A percentile compares a stretch with the other conserved stretches of the same genome.
These are phyloP conservation scores for Malurus cyaneus DNA, from an alignment of 2,113 vertebrate species.

Conservation along the genomic window DNA sequence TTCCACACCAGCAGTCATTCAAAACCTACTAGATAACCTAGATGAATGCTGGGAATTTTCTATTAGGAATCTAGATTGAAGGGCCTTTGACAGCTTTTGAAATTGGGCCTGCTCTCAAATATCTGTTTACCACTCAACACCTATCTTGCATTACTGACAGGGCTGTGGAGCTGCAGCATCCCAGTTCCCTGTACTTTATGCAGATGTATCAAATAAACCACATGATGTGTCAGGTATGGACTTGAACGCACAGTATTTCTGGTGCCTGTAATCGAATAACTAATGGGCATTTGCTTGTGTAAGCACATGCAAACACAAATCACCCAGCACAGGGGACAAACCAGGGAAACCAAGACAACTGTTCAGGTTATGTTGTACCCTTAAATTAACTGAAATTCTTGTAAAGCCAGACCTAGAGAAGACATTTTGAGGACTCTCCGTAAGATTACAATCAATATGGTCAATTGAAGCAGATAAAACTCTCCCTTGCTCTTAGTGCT, in stretches of 20 bases:
- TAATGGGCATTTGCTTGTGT: rapidly evolving
- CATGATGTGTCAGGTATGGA: not conserved
- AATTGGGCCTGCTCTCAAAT: not conserved
- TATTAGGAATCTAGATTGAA: not conserved
- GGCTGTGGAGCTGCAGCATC: not conserved
- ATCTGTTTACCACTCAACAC: not conserved
- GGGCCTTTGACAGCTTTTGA: not conserved
- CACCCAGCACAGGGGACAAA: not conserved
- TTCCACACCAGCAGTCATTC: not conserved
- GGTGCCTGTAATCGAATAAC: not conserved
- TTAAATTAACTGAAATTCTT: not conserved
- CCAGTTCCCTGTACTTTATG: not conserved
- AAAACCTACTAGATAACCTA: not conserved
- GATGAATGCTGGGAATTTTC: not conserved
- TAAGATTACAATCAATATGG: not conserved
- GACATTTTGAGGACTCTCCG: not conserved
- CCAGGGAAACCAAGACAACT: not conserved
- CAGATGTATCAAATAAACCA: not conserved
- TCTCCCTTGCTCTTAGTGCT: not conserved
- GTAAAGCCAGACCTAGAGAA: not conserved
- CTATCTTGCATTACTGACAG: not conserved
- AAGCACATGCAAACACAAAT: not conserved
- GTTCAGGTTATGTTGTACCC: not conserved
- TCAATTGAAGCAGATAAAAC: not conserved
- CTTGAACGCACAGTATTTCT: not conserved